phyloP scores from a whole-genome alignment of 2,113 vertebrate genomes.

The Gulo gulo region DNA sequence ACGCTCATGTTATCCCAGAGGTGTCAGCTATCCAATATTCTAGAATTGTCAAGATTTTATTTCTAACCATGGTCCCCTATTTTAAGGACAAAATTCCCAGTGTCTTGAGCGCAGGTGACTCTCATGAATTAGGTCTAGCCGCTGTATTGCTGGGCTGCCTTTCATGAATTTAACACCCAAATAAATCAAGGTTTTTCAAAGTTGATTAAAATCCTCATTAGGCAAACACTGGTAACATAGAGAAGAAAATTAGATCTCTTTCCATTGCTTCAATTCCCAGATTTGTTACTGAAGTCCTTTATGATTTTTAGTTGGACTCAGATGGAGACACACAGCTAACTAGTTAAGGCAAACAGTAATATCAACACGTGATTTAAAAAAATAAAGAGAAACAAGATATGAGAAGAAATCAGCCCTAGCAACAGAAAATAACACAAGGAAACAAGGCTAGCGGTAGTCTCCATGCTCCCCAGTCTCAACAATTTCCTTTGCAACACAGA shows the following conservation, averaged over 20 bases:
- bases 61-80: neutral
- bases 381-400: conserved; percentile 27
- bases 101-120: neutral
- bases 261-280: neutral
- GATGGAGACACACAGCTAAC: conserved; percentile 42
- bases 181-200: conserved; percentile 41
- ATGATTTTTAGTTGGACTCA: conserved; percentile 23
- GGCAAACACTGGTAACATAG: neutral
- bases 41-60: neutral
- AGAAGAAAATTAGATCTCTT: conserved; percentile 12
- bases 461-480: neutral
- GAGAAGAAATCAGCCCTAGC: conserved; percentile 21
- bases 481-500: neutral
- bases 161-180: conserved; percentile 48
- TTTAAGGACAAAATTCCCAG: neutral
- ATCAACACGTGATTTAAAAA: neutral
- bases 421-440: conserved; percentile 44
- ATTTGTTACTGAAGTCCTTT: conserved; percentile 39
- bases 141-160: neutral
- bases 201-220: conserved; percentile 17
- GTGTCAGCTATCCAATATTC: neutral
- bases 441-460: neutral
- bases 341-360: conserved; percentile 44
- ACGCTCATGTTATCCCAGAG: neutral
- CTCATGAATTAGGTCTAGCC: neutral